Evolutionary conservation across 2,888 invertebrate genomes (phyloP).

Genomic region (Criorhina ranunculi): DNA sequence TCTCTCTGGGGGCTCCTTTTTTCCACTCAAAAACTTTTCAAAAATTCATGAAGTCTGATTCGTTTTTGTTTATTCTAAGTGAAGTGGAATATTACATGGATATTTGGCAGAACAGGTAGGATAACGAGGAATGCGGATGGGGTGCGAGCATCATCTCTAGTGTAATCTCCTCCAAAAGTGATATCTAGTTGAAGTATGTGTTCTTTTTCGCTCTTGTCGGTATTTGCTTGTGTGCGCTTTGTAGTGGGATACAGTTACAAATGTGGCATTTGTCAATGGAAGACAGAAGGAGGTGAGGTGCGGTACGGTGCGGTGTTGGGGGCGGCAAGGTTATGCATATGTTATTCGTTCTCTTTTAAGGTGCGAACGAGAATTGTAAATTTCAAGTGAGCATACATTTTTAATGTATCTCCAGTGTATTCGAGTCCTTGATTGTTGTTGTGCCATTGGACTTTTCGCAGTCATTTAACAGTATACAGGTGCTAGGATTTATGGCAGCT

Average conservation of each 20-base stretch:
- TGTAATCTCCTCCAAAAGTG: constrained; percentile 65
- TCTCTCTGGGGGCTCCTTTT: constrained; percentile 72
- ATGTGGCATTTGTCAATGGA: constrained; percentile 65
- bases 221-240: constrained; percentile 15
- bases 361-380: constrained; percentile 70
- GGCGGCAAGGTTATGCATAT: constrained; percentile 32
- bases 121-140: constrained; percentile 14
- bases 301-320: background rate
- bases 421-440: constrained; percentile 51
- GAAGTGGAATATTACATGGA: constrained; percentile 76
- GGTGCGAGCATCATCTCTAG: constrained; percentile 52
- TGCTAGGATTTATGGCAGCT: constrained; percentile 16
- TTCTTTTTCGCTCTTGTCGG: constrained; percentile 16
- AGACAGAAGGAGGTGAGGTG: background rate
- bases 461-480: constrained; percentile 22
- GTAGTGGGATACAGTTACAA: constrained; percentile 19
- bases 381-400: constrained; percentile 67
- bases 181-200: constrained; percentile 63
- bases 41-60: constrained; percentile 77
- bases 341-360: constrained; percentile 47
- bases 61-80: constrained; percentile 76
- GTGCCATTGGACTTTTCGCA: constrained; percentile 39
- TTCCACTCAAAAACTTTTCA: constrained; percentile 77
- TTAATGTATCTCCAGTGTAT: constrained; percentile 58
- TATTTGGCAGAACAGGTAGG: constrained; percentile 67